Evolutionary conservation across 1,140 invertebrate genomes (phyloP).

Genomic region (Drosophila sucinea): DNA sequence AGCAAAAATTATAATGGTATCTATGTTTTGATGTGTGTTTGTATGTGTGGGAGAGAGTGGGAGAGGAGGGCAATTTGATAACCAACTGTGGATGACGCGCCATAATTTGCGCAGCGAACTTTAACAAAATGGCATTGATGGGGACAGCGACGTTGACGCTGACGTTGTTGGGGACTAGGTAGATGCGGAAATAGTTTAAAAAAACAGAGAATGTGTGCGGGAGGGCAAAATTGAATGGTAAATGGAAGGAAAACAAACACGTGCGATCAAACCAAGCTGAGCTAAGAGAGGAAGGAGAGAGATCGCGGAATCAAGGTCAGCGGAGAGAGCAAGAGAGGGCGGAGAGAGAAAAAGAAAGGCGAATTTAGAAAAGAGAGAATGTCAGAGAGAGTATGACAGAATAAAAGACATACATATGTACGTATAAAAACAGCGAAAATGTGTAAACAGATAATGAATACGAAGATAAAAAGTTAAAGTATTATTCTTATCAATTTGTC

Average conservation of each 20-base stretch:
- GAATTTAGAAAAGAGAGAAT: constrained; percentile 17
- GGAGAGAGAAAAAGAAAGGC: constrained; percentile 7
- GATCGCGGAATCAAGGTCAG: constrained; percentile 17
- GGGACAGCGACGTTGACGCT: not conserved
- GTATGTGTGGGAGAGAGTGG: constrained; percentile 10
- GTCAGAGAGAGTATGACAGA: not conserved
- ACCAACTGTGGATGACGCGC: constrained; percentile 13
- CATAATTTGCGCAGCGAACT: constrained; percentile 13
- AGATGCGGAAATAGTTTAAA: constrained; percentile 9
- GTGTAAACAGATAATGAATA: constrained; percentile 7
- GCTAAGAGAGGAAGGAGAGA: constrained; percentile 7
- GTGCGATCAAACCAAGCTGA: constrained; percentile 14
- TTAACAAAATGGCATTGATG: constrained; percentile 18
- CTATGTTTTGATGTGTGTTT: too few relatives aligned
- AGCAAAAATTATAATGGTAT: constrained; percentile 17
- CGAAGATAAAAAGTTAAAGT: constrained; percentile 11
- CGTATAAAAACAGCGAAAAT: constrained; percentile 18
- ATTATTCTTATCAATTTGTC: constrained; percentile 39
- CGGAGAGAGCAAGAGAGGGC: constrained; percentile 5
- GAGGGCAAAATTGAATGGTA: constrained; percentile 1
- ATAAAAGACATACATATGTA: constrained; percentile 29
- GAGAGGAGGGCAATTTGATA: constrained; percentile 14
- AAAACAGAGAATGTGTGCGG: constrained; percentile 11
- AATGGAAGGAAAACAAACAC: constrained; percentile 15
- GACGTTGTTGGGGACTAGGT: not conserved